Base-by-base conservation (phyloP, 2,113 vertebrate genomes). In the Cyanoramphus novaezelandiae region DNA sequence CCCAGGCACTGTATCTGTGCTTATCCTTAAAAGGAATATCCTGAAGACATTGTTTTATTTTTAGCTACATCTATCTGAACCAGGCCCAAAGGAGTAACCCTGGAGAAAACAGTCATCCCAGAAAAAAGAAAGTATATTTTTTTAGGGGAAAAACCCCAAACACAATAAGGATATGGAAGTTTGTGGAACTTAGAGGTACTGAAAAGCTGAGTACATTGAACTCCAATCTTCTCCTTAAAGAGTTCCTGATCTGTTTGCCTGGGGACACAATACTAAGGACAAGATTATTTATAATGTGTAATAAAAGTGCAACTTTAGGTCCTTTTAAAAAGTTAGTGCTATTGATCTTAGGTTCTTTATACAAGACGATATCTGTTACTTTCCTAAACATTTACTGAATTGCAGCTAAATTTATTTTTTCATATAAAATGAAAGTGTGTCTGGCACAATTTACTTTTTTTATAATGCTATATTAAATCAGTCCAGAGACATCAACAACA, bases 341-440 rank as follows among this genome's bases (percentile, higher is more conserved):
- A 90, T 62, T 95, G 94, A 96, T 96, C 89, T 92, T 74, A 50
- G 81, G 59, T 77, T 88, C 76, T 92, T 72, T 88, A 78, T 82
- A 91, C 70, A 97, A 92, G 76, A 96, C 89, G 62, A 47, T 93
- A 97, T 75, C 71, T 79, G 82, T 87, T 87, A 49, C 76, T 96
- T 97, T 82, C 79, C 71, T 85, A 91, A 93, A 86, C 52, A 76
- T 88, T 84, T 94, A 82, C 74, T 57, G 43, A 20, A 92, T 84
- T 96, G 65, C 47, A 94, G 50, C 68, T 90, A 95, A 94, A 95
- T 96, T 97, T 95, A 95, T 93, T 92, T 95, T 94, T 94, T 94
- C 86, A 82, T 84, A 94, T 89, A 86, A 97, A 97, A 91, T 94
- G 55, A 88, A 98, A 96, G 88, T 79, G 69, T 88, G 82, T 59